Base-by-base conservation (phyloP, 1,140 invertebrate genomes). In the Batillaria attramentaria region DNA sequence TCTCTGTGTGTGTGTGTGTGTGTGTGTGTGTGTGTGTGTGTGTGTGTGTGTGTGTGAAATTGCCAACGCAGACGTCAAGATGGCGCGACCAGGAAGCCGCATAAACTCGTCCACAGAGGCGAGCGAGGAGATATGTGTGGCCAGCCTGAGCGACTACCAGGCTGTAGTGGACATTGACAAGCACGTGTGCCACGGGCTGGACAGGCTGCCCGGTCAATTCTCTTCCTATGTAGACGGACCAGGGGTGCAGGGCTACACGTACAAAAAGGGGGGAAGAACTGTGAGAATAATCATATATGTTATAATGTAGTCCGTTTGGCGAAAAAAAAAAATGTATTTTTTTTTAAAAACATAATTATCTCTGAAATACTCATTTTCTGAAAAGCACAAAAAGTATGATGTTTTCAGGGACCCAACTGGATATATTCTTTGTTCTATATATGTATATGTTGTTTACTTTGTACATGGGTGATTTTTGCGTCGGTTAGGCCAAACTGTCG, bases 71-170 rank as follows among this genome's bases (percentile, higher is more conserved):
- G 13, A 13, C 24, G 13, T 0, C 57, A 31, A 13, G n/a, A 0
- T 3, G n/a, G 6, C 3, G 57, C 6, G 33, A 31, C 57, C 10
- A 28, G 24, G 33, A 62, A 62, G 57, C n/a, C n/a, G 57, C 5
- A 20, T 24, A 62, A 24, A 62, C 1, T 1, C n/a, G 57, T 62
- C n/a, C n/a, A 18, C 57, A 62, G 57, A n/a, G 24, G 6, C 8
- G 37, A 35, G 43, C 28, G 60, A 66, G 18, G n/a, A 60, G 20
- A 37, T 77, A 10, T 28, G 74, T n/a, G n/a, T 39, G 42, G 74
- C 74, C 46, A 77, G 35, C 13, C n/a, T 62, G 10, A 60, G 66
- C 2, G 74, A 77, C 46, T 41, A 62, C 20, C 35, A 77, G 60
- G n/a, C n/a, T n/a, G n/a, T n/a, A n/a, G n/a, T n/a, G n/a, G n/a